A percentile compares a stretch with the other conserved stretches of the same genome.
These are phyloP conservation scores for Echinometra lucunter DNA, from an alignment of 53 echinoderm and acorn worm genomes.

Conservation along the genomic window DNA sequence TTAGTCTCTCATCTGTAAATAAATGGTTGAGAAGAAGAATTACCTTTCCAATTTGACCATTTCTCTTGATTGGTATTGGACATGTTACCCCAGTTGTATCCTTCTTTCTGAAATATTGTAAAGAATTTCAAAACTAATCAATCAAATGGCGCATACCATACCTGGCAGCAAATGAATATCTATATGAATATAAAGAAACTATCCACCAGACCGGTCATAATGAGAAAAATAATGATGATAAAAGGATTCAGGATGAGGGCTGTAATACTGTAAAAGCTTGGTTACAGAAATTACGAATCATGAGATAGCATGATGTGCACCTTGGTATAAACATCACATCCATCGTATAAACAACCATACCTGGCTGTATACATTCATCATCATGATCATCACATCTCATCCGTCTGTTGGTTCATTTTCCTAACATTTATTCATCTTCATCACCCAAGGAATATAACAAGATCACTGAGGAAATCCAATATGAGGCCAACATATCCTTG, in stretches of 20 bases:
- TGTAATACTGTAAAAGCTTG: neutral
- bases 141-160: neutral
- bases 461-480: slow-evolving; percentile 59
- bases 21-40: no score
- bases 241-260: no score
- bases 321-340: neutral
- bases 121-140: neutral
- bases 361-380: neutral
- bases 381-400: slow-evolving; percentile 12
- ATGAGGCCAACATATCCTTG: slow-evolving; percentile 41
- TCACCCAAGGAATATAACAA: slow-evolving; percentile 36
- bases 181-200: neutral
- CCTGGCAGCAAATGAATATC: neutral
- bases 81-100: no score
- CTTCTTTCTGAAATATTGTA: neutral
- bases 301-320: neutral
- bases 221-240: no score
- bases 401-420: slow-evolving; percentile 47
- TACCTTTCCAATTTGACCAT: no score
- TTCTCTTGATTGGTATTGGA: no score
- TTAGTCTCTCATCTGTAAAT: no score
- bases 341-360: neutral
- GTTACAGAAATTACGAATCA: neutral
- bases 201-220: neutral
- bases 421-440: slow-evolving; percentile 47